phyloP scores from a whole-genome alignment of 2,113 vertebrate species.

The Asarcornis scutulata region DNA sequence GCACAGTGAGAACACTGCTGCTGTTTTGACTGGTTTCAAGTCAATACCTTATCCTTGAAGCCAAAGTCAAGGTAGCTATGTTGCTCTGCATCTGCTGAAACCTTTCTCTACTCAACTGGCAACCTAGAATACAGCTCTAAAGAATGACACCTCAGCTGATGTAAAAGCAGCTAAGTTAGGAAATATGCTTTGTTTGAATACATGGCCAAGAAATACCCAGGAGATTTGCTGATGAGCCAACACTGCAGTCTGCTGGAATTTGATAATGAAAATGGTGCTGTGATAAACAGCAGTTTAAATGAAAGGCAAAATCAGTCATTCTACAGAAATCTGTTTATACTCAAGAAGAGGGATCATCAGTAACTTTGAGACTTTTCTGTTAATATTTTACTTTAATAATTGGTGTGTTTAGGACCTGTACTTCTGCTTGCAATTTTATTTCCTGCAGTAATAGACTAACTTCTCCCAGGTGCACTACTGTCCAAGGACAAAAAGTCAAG shows the following conservation, averaged over 20 bases:
- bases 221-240: background rate
- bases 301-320: background rate
- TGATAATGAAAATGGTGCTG: constrained; percentile 16
- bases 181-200: background rate
- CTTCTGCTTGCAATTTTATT: background rate
- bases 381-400: background rate
- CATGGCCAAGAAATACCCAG: background rate
- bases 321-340: background rate
- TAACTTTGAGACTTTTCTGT: background rate
- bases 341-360: background rate
- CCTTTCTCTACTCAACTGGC: background rate
- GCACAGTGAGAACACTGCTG: background rate
- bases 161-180: background rate
- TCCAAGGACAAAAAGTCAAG: background rate
- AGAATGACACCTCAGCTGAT: background rate
- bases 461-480: background rate
- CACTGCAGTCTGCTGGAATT: background rate
- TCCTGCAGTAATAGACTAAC: background rate
- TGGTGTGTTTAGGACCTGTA: background rate
- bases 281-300: constrained; percentile 7
- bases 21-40: background rate
- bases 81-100: background rate
- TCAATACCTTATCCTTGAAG: background rate
- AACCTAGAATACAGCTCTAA: background rate
- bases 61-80: background rate